These are phyloP conservation scores for Leptocoma aspasia DNA, from an alignment of 2,113 vertebrate genomes.

Conservation along the genomic window DNA sequence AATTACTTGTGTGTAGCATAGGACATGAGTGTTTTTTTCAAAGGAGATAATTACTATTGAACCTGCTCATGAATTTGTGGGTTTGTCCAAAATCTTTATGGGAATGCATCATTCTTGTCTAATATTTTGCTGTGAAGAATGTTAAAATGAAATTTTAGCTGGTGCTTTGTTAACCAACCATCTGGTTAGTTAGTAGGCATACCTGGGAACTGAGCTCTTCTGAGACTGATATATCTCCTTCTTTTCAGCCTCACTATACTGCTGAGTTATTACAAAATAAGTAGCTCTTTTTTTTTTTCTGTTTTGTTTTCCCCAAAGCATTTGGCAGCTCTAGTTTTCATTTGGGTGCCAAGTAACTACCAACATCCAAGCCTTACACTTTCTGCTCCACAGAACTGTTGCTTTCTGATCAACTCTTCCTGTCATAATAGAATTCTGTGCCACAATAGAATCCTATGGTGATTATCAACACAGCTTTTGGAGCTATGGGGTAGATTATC, in stretches of 20 bases:
- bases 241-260: not conserved
- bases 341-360: not conserved
- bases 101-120: not conserved
- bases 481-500: not conserved
- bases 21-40: not conserved
- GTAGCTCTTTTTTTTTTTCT: too few species aligned
- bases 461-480: not conserved
- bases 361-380: not conserved
- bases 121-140: not conserved
- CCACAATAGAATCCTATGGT: rapidly evolving
- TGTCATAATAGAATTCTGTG: not conserved
- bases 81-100: not conserved
- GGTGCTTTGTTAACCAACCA: not conserved
- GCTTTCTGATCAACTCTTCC: not conserved
- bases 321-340: not conserved
- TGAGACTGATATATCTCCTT: not conserved
- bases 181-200: not conserved
- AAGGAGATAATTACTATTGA: not conserved
- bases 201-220: not conserved
- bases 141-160: not conserved
- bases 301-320: not conserved
- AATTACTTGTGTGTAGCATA: not conserved
- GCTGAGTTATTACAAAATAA: not conserved
- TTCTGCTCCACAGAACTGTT: not conserved
- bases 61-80: not conserved